These are phyloP conservation scores for Listronotus oregonensis DNA, from an alignment of 1,140 invertebrate species.

Conservation along the genomic window DNA sequence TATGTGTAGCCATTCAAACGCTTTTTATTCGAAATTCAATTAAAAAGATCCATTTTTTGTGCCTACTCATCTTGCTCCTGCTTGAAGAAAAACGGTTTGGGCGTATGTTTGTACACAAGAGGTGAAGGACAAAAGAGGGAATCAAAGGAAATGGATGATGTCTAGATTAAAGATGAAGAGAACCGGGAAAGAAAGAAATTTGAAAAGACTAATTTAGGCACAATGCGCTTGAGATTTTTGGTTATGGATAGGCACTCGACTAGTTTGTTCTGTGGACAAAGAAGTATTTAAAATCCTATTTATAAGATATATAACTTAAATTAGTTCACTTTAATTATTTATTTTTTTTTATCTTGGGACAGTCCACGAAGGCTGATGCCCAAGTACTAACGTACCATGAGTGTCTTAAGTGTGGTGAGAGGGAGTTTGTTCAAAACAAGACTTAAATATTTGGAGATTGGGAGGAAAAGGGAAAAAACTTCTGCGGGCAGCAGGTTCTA, in stretches of 20 bases:
- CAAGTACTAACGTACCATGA: too few relatives aligned
- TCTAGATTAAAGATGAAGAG: background rate
- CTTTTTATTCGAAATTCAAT: conserved; percentile 36
- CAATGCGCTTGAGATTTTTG: conserved; percentile 16
- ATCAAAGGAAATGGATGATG: conserved; percentile 15
- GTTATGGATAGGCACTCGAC: conserved; percentile 13
- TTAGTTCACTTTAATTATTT: too few relatives aligned
- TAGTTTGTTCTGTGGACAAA: conserved; percentile 6
- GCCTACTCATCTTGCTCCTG: conserved; percentile 30
- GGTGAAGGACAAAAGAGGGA: conserved; percentile 4
- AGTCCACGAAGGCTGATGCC: too few relatives aligned
- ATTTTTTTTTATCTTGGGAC: too few relatives aligned
- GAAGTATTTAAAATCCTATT: too few relatives aligned
- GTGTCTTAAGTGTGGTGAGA: too few relatives aligned
- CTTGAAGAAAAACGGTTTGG: conserved; percentile 26
- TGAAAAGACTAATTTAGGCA: conserved; percentile 27
- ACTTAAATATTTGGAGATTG: too few relatives aligned
- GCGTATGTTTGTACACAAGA: conserved; percentile 35
- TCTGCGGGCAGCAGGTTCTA: too few relatives aligned
- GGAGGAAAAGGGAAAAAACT: too few relatives aligned
- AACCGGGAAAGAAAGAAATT: conserved; percentile 14
- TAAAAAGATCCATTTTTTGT: conserved; percentile 31
- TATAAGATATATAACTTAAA: too few relatives aligned
- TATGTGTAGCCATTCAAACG: conserved; percentile 24
- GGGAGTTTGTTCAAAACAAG: too few relatives aligned